Conservation (phyloP, 2,888 invertebrate species). For the Torymus auratus region DNA sequence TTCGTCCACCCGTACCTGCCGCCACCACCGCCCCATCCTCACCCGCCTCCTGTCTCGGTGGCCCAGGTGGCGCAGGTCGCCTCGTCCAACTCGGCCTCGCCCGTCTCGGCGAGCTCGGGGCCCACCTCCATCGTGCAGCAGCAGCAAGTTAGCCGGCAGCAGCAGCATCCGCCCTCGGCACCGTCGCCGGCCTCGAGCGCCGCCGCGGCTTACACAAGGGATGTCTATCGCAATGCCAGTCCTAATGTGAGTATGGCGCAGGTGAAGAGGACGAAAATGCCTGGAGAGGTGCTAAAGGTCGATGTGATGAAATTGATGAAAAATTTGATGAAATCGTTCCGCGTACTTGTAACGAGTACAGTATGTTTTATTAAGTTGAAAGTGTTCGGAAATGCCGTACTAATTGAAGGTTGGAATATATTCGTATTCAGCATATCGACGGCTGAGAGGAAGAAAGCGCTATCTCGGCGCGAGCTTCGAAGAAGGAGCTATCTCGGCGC, state of each 20-base stretch:
- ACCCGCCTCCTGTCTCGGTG: conserved; percentile 66
- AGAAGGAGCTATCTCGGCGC: too few relatives aligned
- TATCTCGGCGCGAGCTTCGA: too few relatives aligned
- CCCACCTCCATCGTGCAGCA: conserved; percentile 50
- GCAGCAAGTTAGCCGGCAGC: conserved; percentile 50
- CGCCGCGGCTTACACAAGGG: conserved; percentile 71
- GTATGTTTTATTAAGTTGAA: too few relatives aligned
- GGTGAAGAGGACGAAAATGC: too few relatives aligned
- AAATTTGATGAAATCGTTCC: too few relatives aligned
- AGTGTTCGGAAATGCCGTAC: too few relatives aligned
- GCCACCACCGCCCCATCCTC: conserved; percentile 71
- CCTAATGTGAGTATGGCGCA: conserved; percentile 69
- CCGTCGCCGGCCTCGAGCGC: conserved; percentile 69
- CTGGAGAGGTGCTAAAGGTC: too few relatives aligned
- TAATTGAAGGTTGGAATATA: too few relatives aligned
- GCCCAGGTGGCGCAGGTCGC: conserved; percentile 54
- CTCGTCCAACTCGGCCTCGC: conserved; percentile 56
- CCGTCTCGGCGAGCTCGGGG: conserved; percentile 53
- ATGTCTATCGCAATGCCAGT: conserved; percentile 72
- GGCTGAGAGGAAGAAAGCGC: too few relatives aligned
- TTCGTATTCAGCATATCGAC: too few relatives aligned
- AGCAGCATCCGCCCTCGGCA: conserved; percentile 66
- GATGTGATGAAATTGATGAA: too few relatives aligned
- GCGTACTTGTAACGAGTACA: too few relatives aligned
- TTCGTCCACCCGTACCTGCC: conserved; percentile 74